These are phyloP conservation scores for Neodon shergylaensis DNA, from an alignment of 2,113 vertebrate genomes.

Conservation along the genomic window DNA sequence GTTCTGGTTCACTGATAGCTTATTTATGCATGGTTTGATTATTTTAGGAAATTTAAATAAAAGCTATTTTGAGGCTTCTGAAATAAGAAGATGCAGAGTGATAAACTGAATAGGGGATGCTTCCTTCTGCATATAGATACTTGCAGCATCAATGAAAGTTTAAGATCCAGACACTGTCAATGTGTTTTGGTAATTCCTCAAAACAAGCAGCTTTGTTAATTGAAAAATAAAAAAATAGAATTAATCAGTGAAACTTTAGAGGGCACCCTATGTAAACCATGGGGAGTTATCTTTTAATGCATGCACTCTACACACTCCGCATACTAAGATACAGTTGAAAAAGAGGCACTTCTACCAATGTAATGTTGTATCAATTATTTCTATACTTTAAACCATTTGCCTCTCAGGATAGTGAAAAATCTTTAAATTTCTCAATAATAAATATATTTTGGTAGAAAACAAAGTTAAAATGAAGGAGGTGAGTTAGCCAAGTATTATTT, in stretches of 20 bases:
- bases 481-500: constrained; percentile 25
- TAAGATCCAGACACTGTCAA: not conserved
- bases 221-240: constrained; percentile 37
- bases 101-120: constrained; percentile 12
- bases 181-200: not conserved
- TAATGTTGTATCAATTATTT: not conserved
- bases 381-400: constrained; percentile 13
- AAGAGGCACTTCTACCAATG: not conserved
- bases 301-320: not conserved
- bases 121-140: constrained; percentile 27
- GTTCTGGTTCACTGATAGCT: constrained; percentile 10
- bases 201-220: constrained; percentile 18
- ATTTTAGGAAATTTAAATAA: constrained; percentile 37
- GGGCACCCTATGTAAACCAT: not conserved
- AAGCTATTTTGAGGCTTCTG: constrained; percentile 36
- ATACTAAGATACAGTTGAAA: not conserved
- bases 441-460: not conserved
- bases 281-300: constrained; percentile 5
- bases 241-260: constrained; percentile 39
- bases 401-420: not conserved
- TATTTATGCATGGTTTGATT: constrained; percentile 31
- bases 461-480: constrained; percentile 32
- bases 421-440: not conserved
- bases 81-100: constrained; percentile 14
- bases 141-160: not conserved